Percentiles rank a stretch among this genome's conserved stretches.
These are phyloP conservation scores for Beroe ovata DNA, from an alignment of 37 sponge, comb jelly and placozoan genomes.

Conservation along the genomic window DNA sequence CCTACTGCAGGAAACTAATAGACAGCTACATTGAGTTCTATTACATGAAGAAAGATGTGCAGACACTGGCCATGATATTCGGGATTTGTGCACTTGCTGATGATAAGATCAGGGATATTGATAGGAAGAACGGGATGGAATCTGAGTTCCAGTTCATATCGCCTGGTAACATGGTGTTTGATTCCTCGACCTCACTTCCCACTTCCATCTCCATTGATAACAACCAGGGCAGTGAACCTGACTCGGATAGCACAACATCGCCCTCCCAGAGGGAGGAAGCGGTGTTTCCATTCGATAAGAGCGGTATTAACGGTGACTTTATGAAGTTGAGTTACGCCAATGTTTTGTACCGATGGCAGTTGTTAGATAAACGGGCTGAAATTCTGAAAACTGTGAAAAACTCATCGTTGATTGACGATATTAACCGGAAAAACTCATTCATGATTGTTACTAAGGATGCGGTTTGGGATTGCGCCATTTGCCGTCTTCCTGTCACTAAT, in stretches of 20 bases:
- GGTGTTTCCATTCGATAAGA: conserved; percentile 12
- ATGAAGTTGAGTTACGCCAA: conserved; percentile 59
- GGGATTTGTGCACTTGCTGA: conserved; percentile 56
- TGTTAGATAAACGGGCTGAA: conserved; percentile 33
- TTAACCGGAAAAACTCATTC: neutral
- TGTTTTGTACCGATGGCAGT: conserved; percentile 26
- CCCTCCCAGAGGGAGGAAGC: neutral
- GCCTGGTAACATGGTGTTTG: conserved; percentile 30
- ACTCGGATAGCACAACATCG: conserved; percentile 32
- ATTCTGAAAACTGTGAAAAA: conserved; percentile 8
- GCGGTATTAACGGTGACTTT: conserved; percentile 49
- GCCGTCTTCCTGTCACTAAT: conserved; percentile 28
- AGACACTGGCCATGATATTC: conserved; percentile 47
- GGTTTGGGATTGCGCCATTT: conserved; percentile 44
- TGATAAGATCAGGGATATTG: conserved; percentile 18
- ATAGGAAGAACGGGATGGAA: neutral
- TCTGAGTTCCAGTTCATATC: conserved; percentile 57
- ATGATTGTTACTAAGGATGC: neutral
- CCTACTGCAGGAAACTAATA: conserved; percentile 48
- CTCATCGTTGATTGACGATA: neutral
- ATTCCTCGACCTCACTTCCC: neutral
- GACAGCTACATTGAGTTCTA: conserved; percentile 63
- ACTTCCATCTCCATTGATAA: conserved; percentile 39
- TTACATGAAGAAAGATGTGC: conserved; percentile 57
- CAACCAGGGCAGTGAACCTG: conserved; percentile 32